phyloP scores from a whole-genome alignment of 1,140 invertebrate species.

The Dufourea novaeangliae region DNA sequence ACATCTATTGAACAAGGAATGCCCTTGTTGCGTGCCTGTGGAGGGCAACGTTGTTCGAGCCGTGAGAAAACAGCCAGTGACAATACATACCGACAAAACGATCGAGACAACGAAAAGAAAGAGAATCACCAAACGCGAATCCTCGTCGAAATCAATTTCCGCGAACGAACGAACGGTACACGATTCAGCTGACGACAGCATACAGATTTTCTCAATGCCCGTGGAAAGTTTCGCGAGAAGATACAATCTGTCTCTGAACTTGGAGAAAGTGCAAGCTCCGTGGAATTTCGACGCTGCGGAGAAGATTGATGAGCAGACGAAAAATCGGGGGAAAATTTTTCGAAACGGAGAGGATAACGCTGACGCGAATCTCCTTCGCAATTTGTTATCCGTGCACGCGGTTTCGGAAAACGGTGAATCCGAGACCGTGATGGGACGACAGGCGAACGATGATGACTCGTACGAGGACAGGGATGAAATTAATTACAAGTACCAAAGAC shows the following conservation, averaged over 20 bases:
- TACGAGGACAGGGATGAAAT: not conserved
- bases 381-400: not conserved
- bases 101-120: not conserved
- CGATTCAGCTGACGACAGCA: conserved; percentile 18
- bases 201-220: conserved; percentile 49
- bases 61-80: conserved; percentile 18
- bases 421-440: not conserved
- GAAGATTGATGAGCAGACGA: not conserved
- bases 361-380: not conserved
- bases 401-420: not conserved
- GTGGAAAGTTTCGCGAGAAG: conserved; percentile 60
- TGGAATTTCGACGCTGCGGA: conserved; percentile 7
- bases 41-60: conserved; percentile 51
- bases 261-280: conserved; percentile 27
- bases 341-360: not conserved
- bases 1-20: conserved; percentile 64
- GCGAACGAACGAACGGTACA: not conserved
- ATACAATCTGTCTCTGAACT: conserved; percentile 62
- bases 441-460: not conserved
- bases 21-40: conserved; percentile 66
- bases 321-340: not conserved
- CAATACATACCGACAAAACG: not conserved
- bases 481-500: not conserved
- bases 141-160: conserved; percentile 9
- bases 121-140: conserved; percentile 4